Evolutionary conservation across 2,113 vertebrate genomes (phyloP).

Genomic region (Kryptolebias marmoratus): DNA sequence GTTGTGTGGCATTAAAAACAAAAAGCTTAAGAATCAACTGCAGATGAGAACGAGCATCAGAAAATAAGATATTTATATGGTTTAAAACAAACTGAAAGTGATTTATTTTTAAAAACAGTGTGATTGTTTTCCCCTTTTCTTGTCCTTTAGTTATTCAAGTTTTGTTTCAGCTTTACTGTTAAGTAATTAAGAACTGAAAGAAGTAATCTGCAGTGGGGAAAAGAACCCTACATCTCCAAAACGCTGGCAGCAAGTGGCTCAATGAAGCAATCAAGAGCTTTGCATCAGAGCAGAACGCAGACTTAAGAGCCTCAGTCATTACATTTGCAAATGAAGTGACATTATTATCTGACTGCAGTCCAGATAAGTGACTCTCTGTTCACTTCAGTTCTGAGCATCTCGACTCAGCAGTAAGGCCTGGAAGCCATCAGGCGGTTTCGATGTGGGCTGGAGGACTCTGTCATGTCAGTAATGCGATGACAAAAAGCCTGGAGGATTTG

Average conservation of each 20-base stretch:
- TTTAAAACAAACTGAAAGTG: too few relatives aligned
- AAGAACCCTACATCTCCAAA: background rate
- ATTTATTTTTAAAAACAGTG: too few relatives aligned
- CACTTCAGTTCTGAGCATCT: background rate
- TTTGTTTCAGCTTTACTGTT: background rate
- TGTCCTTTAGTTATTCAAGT: background rate
- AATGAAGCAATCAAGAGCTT: conserved; percentile 1
- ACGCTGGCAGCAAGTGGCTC: background rate
- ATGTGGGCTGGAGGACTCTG: background rate
- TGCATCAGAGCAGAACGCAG: background rate
- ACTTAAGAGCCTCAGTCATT: background rate
- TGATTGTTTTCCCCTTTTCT: background rate
- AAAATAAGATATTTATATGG: too few relatives aligned
- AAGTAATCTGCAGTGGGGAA: background rate
- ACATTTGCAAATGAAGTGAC: conserved; percentile 8
- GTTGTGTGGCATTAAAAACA: too few relatives aligned
- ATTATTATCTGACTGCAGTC: background rate
- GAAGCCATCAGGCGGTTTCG: background rate
- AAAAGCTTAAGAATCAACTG: too few relatives aligned
- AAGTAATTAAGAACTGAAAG: background rate
- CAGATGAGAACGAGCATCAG: too few relatives aligned
- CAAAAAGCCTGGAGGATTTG: background rate
- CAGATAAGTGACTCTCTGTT: background rate
- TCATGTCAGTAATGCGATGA: background rate
- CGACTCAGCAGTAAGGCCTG: background rate